These are phyloP conservation scores for Drosophila sp. DNA, from an alignment of 1,140 invertebrate genomes.

Conservation along the genomic window DNA sequence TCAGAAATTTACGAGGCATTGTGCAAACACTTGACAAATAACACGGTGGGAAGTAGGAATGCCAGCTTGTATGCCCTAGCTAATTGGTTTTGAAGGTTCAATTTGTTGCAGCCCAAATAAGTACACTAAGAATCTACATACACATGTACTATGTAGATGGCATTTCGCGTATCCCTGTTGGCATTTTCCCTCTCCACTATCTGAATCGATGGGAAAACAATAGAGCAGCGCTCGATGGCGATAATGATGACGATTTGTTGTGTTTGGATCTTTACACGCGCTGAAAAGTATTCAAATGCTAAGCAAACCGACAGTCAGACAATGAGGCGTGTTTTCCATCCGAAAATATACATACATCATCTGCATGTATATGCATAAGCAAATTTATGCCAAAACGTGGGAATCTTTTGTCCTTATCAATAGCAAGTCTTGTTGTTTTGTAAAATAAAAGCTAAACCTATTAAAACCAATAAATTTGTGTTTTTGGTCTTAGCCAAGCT, in stretches of 20 bases:
- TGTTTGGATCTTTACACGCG: conserved; percentile 46
- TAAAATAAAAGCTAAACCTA: conserved; percentile 8
- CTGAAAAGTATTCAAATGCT: conserved; percentile 66
- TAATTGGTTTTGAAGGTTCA: neutral
- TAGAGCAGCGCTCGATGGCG: conserved; percentile 36
- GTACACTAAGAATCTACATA: neutral
- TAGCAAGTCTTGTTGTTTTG: conserved; percentile 9
- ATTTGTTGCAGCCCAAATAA: neutral
- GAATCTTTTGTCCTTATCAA: conserved; percentile 11
- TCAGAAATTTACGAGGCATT: conserved; percentile 73
- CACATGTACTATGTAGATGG: neutral
- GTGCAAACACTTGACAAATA: conserved; percentile 64
- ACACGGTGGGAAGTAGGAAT: conserved; percentile 19
- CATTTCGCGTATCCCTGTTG: conserved; percentile 20
- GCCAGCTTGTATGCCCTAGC: conserved; percentile 6
- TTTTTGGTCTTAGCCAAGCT: neutral
- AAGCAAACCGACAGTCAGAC: conserved; percentile 57
- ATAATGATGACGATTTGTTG: conserved; percentile 29
- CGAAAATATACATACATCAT: neutral
- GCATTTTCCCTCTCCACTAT: neutral
- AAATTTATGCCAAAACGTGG: conserved; percentile 11
- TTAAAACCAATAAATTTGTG: neutral
- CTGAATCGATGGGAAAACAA: conserved; percentile 41
- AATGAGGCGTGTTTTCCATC: conserved; percentile 55
- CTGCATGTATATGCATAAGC: conserved; percentile 8